Base-by-base conservation (phyloP, 2,113 vertebrate genomes). In the Halichoerus grypus region DNA sequence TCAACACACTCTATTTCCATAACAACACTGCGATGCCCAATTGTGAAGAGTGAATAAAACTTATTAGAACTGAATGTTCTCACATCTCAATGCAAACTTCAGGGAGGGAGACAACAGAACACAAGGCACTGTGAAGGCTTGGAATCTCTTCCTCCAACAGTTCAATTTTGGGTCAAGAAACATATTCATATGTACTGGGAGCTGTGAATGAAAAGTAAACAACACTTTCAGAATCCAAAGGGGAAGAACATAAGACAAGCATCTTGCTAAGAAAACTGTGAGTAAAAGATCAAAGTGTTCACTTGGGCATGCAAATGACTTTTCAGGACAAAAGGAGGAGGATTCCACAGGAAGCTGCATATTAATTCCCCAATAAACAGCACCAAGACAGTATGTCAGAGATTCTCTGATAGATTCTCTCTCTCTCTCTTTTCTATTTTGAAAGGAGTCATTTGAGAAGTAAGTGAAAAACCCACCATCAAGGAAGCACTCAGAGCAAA, bases 1-100 rank as follows among this genome's bases (percentile, higher is more conserved):
- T 85, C 65, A n/a, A 49, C 46, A 55, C 36, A 81, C 57, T 67
- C 87, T 96, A 91, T 96, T 95, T 91, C 88, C 61, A 92, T 94
- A 94, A 89, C 16, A 94, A 77, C 85, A 74, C 33, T 55, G 36
- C 33, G 72, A 46, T 9, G n/a, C 14, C 67, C 88, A 85, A 86
- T 85, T 53, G 80, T 21, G 24, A 87, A 95, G 51, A 82, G 46
- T 11, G 19, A 97, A 36, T 53, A 51, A 88, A 94, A 89, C 53
- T 51, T 86, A 84, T 19, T 69, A 71, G 90, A 84, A 88, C 11
- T 7, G 46, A 84, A 91, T n/a, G 18, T 74, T 79, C 71, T 98
- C 90, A 82, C 21, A 71, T 86, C 82, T 91, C 84, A 94, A 10
- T 93, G 82, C 85, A 88, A 81, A 77, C 31, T 63, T 84, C 1